Conservation (phyloP, 2,888 invertebrate species). For the Chalcis sispes region DNA sequence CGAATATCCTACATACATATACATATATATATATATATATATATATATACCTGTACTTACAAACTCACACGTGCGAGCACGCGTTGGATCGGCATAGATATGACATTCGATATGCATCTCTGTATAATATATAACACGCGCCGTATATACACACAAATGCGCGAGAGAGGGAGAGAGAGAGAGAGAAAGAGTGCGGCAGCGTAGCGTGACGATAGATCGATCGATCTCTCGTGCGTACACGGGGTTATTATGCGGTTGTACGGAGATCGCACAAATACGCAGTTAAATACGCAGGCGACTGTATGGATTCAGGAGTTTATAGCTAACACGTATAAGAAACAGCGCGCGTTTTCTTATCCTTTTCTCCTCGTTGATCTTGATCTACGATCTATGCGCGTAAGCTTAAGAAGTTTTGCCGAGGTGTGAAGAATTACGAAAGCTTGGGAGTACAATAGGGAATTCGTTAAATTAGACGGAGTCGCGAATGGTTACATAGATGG, state of each 20-base stretch:
- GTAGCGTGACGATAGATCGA: constrained; percentile 36
- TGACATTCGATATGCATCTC: constrained; percentile 29
- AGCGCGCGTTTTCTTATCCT: background rate
- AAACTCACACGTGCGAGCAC: background rate
- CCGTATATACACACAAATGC: background rate
- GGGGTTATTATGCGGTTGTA: background rate
- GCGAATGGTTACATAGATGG: too few relatives aligned
- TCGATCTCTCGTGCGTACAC: background rate
- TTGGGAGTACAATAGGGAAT: too few relatives aligned
- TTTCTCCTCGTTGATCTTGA: background rate
- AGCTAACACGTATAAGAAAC: too few relatives aligned
- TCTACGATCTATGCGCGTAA: background rate
- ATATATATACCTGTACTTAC: background rate
- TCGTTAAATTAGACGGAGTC: too few relatives aligned
- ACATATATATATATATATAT: background rate
- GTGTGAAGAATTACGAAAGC: background rate
- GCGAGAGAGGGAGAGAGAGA: constrained; percentile 29
- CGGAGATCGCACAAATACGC: background rate
- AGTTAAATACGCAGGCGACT: background rate
- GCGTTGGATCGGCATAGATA: background rate
- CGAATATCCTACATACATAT: background rate
- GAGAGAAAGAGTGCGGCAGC: constrained; percentile 28
- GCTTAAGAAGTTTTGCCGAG: background rate
- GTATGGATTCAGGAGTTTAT: background rate
- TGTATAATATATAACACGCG: background rate